A percentile compares a stretch with the other conserved stretches of the same genome.
Evolutionary conservation across 2,888 invertebrate genomes (phyloP).

Genomic region (Trileptium ribeirensis): DNA sequence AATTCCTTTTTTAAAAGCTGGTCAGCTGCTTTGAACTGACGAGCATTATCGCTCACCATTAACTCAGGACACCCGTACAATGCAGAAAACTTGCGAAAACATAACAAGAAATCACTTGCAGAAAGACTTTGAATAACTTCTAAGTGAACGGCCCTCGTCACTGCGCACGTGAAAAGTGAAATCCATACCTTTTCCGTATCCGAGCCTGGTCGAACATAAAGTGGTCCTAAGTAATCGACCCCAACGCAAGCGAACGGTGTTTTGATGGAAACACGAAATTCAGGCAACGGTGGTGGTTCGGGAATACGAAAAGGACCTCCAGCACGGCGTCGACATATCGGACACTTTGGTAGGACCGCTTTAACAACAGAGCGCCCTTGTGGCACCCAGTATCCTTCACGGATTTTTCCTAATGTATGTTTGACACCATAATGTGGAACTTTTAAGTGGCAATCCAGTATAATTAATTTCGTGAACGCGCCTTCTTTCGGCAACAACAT

Average conservation of each 20-base stretch:
- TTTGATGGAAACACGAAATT: background rate
- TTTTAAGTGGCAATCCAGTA: conserved; percentile 1
- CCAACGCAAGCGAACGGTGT: conserved; percentile 8
- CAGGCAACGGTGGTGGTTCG: conserved; percentile 7
- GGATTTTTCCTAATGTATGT: conserved; percentile 15
- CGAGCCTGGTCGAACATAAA: background rate
- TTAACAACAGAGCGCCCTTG: conserved; percentile 8
- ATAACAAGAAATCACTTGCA: background rate
- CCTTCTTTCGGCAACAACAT: conserved; percentile 15
- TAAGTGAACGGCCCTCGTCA: conserved; percentile 18
- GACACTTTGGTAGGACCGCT: conserved; percentile 10
- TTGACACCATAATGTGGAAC: background rate
- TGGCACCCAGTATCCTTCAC: conserved; percentile 24
- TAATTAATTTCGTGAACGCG: conserved; percentile 18
- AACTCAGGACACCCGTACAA: background rate
- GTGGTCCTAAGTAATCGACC: background rate
- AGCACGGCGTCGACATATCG: conserved; percentile 10
- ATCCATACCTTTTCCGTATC: conserved; percentile 11
- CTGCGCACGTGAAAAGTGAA: conserved; percentile 21
- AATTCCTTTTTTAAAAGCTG: background rate
- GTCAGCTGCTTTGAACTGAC: background rate
- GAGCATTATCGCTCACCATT: background rate
- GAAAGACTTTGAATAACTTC: background rate
- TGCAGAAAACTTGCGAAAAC: background rate
- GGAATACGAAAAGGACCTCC: conserved; percentile 23